Conservation (phyloP, 2,113 vertebrate genomes). For the Eira barbara region DNA sequence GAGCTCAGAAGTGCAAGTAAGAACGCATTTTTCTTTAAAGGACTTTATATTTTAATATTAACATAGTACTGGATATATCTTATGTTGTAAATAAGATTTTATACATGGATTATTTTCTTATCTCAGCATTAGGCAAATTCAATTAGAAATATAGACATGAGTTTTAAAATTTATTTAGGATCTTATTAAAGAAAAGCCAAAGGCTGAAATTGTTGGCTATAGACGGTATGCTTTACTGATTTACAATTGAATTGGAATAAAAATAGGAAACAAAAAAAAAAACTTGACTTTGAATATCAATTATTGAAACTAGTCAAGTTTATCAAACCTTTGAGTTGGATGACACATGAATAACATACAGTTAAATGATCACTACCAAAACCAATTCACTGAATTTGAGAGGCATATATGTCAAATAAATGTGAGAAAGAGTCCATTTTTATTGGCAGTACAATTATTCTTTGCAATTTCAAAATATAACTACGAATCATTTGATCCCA, state of each 20-base stretch:
- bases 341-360: neutral
- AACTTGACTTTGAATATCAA: neutral
- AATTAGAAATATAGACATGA: neutral
- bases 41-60: neutral
- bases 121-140: slow-evolving; percentile 7
- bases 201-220: neutral
- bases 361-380: neutral
- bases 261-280: neutral
- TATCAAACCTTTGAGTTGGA: neutral
- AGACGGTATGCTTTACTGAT: neutral
- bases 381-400: neutral
- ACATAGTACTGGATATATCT: neutral
- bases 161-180: neutral
- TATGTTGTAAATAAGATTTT: neutral
- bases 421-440: neutral
- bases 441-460: slow-evolving; percentile 58
- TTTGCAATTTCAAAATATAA: neutral
- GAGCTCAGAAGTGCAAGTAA: neutral
- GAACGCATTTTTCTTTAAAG: neutral
- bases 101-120: slow-evolving; percentile 1
- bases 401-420: neutral
- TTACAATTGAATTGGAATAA: neutral
- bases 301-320: neutral
- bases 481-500: slow-evolving; percentile 56
- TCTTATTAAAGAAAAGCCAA: neutral